Conservation (phyloP, 2,113 vertebrate species). For the Azemiops feae region DNA sequence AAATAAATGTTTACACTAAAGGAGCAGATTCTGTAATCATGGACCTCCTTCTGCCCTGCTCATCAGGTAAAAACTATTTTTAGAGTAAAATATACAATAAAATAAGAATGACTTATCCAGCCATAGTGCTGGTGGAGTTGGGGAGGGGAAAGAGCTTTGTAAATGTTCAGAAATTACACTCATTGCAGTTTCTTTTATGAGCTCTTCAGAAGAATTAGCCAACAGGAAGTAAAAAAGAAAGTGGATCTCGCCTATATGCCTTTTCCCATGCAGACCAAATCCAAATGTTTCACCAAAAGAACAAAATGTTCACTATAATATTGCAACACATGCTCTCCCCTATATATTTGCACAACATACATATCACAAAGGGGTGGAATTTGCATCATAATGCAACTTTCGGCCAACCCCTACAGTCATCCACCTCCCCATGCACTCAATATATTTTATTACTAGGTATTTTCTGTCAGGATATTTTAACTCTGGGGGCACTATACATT, state of each 20-base stretch:
- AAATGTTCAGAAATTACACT: neutral
- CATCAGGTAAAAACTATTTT: slow-evolving; percentile 68
- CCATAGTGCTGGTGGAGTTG: neutral
- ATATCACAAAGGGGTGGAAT: neutral
- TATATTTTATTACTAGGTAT: slow-evolving; percentile 5
- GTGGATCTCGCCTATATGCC: neutral
- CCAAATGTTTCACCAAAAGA: neutral
- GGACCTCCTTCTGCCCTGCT: slow-evolving; percentile 86
- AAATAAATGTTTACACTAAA: slow-evolving; percentile 96
- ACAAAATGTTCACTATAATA: neutral
- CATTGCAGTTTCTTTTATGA: neutral
- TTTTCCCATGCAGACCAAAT: neutral
- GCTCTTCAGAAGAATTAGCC: neutral
- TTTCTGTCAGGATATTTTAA: neutral
- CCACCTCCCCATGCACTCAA: neutral
- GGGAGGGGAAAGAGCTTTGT: neutral
- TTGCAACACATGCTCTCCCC: neutral
- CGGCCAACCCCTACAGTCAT: neutral
- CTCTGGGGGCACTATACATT: neutral
- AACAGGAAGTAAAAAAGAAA: slow-evolving; percentile 6
- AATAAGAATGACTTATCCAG: neutral
- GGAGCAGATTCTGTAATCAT: slow-evolving; percentile 94
- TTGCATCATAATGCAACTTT: neutral
- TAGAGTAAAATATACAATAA: neutral
- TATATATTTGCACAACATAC: neutral